Conservation (phyloP, 2,888 invertebrate species). For the Chrysolina haemoptera region DNA sequence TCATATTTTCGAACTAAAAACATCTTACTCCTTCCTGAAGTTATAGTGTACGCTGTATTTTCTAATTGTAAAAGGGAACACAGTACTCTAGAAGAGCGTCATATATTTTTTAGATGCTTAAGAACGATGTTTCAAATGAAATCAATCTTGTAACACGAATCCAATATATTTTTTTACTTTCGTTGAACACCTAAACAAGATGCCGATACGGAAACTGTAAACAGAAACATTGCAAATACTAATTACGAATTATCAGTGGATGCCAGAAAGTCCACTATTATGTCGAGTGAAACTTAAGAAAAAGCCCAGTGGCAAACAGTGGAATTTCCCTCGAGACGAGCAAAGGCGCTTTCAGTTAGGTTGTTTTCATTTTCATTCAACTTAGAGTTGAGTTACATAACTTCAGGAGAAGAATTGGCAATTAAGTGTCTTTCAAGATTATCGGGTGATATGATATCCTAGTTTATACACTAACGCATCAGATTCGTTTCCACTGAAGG, state of each 20-base stretch:
- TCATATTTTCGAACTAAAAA: too few relatives aligned
- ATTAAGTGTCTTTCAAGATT: constrained; percentile 27
- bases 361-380: constrained; percentile 16
- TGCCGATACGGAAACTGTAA: neutral
- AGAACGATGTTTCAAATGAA: neutral
- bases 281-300: constrained; percentile 6
- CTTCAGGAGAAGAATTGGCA: constrained; percentile 28
- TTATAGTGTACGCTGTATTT: too few relatives aligned
- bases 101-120: too few relatives aligned
- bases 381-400: constrained; percentile 25
- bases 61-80: too few relatives aligned
- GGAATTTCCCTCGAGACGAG: constrained; percentile 7
- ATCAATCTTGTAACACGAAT: neutral
- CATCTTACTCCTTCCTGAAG: too few relatives aligned
- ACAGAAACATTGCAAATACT: neutral
- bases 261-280: constrained; percentile 5
- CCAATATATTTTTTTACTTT: too few relatives aligned
- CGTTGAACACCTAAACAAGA: neutral
- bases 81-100: too few relatives aligned
- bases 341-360: constrained; percentile 1
- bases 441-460: constrained; percentile 9
- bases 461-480: neutral
- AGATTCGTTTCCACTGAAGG: neutral
- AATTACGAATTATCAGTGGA: neutral
- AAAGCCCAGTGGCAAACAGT: constrained; percentile 4